Evolutionary conservation across 2,888 invertebrate species (phyloP).

Genomic region (Catotricha subobsoleta): DNA sequence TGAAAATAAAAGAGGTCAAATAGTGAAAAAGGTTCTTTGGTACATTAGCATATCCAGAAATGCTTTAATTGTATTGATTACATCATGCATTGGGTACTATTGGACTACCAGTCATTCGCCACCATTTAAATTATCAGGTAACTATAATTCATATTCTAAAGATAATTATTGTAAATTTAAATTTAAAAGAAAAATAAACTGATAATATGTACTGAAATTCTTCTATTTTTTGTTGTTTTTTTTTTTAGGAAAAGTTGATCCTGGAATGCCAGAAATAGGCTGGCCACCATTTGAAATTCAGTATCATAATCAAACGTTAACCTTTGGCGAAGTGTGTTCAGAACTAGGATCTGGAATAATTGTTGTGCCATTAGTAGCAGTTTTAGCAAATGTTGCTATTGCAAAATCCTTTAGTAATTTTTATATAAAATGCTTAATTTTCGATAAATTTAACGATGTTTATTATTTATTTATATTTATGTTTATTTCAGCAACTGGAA

Average conservation of each 20-base stretch:
- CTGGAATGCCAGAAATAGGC: constrained; percentile 49
- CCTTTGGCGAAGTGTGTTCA: constrained; percentile 47
- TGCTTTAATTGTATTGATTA: constrained; percentile 51
- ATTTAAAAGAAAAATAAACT: not conserved
- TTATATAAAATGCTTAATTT: constrained; percentile 7
- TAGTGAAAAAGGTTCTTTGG: constrained; percentile 43
- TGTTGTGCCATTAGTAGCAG: constrained; percentile 68
- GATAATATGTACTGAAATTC: not conserved
- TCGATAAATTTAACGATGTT: not conserved
- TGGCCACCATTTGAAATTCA: constrained; percentile 47
- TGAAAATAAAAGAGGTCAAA: constrained; percentile 19
- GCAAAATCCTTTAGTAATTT: constrained; percentile 81
- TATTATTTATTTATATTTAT: constrained; percentile 1
- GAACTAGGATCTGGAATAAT: constrained; percentile 59
- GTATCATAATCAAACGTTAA: constrained; percentile 35
- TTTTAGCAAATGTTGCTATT: constrained; percentile 84
- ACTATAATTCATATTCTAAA: not conserved
- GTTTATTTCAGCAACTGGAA: constrained; percentile 37
- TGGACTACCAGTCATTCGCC: constrained; percentile 25
- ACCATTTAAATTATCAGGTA: constrained; percentile 45
- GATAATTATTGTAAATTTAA: not conserved
- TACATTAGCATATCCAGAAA: constrained; percentile 60
- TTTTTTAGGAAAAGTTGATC: constrained; percentile 30
- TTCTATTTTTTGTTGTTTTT: not conserved
- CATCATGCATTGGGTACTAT: constrained; percentile 40